Evolutionary conservation across 2,888 invertebrate species (phyloP), one percentile per base, ranked within the genome.

Genomic region (Trypoxylon attenuatum): DNA sequence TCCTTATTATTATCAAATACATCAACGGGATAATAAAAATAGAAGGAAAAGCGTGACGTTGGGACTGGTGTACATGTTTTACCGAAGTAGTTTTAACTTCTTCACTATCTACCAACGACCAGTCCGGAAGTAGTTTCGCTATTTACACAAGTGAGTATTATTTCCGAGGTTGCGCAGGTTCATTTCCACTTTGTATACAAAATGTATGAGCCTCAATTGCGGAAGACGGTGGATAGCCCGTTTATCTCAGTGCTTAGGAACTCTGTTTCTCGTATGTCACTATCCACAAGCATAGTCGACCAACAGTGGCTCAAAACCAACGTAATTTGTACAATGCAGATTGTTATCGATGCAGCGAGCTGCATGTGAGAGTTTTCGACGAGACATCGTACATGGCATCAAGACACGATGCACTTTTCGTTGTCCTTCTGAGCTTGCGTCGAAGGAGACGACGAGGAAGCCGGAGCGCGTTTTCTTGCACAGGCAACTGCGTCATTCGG

Each of bases 401-500:
- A 95, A 89, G 95, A 95, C 85, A 95, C 92, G 78, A 94, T 92
- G 87, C 95, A 95, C 87, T 95, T 95, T 83, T 95, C 95, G 82
- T 93, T 91, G 80, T 93, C 92, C 81, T 91, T 92, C 60, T 88
- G 88, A 25, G 79, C 79, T 50, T 82, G 82, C 53, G 60, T 75
- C 58, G 77, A 55, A n/a, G n/a, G n/a, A 27, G 75, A 27, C 5
- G 77, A 60, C 8, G 80, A 62, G 15, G 81, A 73, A 1, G 79
- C 71, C 22, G 81, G 75, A 73, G 93, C 89, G 54, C 93, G 90
- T 65, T 93, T 90, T 77, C 92, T 90, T 47, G 95, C 95, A 82
- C 93, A 93, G 58, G 96, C 96, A 47, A 96, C 90, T 3, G 95
- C 94, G 87, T 96, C 96, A 87, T 96, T 96, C 76, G 96, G 96